Conservation (phyloP, 1,140 invertebrate species). For the Ruditapes philippinarum region DNA sequence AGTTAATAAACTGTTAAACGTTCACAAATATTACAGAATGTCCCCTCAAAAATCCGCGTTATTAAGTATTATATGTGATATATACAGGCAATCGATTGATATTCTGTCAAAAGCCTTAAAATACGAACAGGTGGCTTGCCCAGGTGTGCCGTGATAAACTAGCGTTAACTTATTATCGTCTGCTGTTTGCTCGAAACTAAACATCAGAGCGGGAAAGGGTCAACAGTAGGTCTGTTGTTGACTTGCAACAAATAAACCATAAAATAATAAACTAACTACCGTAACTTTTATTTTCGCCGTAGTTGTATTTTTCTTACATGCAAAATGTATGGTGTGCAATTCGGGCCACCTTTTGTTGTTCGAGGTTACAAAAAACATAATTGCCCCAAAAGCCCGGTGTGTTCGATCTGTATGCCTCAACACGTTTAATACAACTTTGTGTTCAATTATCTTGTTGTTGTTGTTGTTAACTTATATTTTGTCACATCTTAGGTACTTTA, state of each 20-base stretch:
- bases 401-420: too few species aligned
- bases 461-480: too few species aligned
- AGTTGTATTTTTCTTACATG: too few species aligned
- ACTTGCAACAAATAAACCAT: background rate
- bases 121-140: constrained; percentile 1
- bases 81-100: background rate
- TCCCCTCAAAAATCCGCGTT: background rate
- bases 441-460: too few species aligned
- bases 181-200: constrained; percentile 27
- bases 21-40: background rate
- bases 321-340: too few species aligned
- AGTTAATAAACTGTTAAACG: background rate
- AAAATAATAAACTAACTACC: constrained; percentile 9
- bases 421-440: too few species aligned
- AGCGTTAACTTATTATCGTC: constrained; percentile 8
- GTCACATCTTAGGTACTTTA: too few species aligned
- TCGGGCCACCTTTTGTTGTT: too few species aligned
- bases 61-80: background rate
- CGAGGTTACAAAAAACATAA: too few species aligned
- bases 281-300: background rate
- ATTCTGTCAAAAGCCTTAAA: constrained; percentile 22
- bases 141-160: constrained; percentile 48
- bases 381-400: too few species aligned
- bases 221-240: constrained; percentile 40
- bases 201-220: constrained; percentile 4